A percentile compares a stretch with the other conserved stretches of the same genome.
These are phyloP conservation scores for Drosophila ercepeae DNA, from an alignment of 1,140 invertebrate genomes.

Conservation along the genomic window DNA sequence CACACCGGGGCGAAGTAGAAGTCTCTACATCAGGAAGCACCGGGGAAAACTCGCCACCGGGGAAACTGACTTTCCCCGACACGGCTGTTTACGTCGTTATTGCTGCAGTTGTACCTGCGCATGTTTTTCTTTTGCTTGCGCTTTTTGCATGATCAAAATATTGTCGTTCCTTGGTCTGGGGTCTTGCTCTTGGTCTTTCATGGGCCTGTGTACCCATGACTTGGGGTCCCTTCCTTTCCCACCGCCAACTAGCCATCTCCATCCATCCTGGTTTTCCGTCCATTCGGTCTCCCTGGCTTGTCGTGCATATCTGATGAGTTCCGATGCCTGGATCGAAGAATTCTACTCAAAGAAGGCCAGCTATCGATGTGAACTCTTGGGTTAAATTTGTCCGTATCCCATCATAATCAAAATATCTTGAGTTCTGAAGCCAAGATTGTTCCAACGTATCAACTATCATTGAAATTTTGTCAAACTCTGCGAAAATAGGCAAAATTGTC, in stretches of 20 bases:
- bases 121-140: constrained; percentile 79
- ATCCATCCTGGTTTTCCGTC: constrained; percentile 28
- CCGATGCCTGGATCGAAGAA: constrained; percentile 61
- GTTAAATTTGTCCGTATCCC: constrained; percentile 52
- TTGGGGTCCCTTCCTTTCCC: constrained; percentile 15
- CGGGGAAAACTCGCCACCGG: constrained; percentile 46
- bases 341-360: no score
- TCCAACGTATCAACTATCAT: no score
- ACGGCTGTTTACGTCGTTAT: constrained; percentile 24
- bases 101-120: constrained; percentile 66
- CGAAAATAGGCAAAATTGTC: constrained; percentile 17
- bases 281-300: constrained; percentile 30
- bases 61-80: constrained; percentile 61
- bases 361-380: constrained; percentile 25
- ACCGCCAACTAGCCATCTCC: background rate
- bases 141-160: constrained; percentile 79
- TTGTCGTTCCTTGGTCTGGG: constrained; percentile 30
- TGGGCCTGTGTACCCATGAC: constrained; percentile 27
- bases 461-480: no score
- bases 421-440: constrained; percentile 29
- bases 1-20: constrained; percentile 21
- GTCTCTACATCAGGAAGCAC: constrained; percentile 2
- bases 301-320: constrained; percentile 76
- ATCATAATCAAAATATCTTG: constrained; percentile 63
- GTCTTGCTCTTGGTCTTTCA: background rate